Evolutionary conservation across 2,888 invertebrate genomes (phyloP), one percentile per base, ranked within the genome.

Genomic region (Pantelozetes paolii): DNA sequence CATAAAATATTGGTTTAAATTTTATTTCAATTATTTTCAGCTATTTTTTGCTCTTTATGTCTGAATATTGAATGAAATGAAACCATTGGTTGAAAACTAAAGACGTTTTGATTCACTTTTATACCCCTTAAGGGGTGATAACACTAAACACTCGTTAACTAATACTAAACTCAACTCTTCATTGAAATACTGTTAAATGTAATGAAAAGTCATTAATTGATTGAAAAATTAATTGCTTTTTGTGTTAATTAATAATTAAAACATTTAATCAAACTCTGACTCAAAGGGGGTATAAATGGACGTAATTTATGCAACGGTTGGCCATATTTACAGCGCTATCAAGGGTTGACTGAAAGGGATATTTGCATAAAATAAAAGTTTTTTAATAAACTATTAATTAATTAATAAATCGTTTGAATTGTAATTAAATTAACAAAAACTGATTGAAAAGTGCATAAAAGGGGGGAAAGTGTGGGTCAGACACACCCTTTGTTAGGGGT

Each of bases 291-390:
- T 6, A 20, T 1, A 20, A 8, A 18, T 18, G n/a, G 20, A 5
- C 57, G 57, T 57, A 30, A 57, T 57, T 57, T 57, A 57, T 57
- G 18, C 11, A 28, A 15, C 8, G 15, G 20, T 13, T 1, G 18
- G 57, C 57, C 57, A 57, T 57, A 57, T 57, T 57, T 57, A 28
- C 57, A 15, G 5, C 36, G 11, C 15, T 28, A 57, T 57, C 15
- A 26, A 9, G 11, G 28, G 57, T 11, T 57, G 13, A 57, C 15
- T 23, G 20, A 30, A 15, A 28, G 57, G 57, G 57, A 28, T n/a
- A 57, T 57, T 57, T 57, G 57, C 57, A 57, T 57, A 57, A 57
- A 57, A 57, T 28, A 28, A 26, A 57, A 28, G 13, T 26, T 13
- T 36, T 45, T 9, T 9, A 36, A 45, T 45, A 45, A 45, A 45